These are phyloP conservation scores for Piscicola geometra DNA, from an alignment of 2,888 invertebrate species.

Conservation along the genomic window DNA sequence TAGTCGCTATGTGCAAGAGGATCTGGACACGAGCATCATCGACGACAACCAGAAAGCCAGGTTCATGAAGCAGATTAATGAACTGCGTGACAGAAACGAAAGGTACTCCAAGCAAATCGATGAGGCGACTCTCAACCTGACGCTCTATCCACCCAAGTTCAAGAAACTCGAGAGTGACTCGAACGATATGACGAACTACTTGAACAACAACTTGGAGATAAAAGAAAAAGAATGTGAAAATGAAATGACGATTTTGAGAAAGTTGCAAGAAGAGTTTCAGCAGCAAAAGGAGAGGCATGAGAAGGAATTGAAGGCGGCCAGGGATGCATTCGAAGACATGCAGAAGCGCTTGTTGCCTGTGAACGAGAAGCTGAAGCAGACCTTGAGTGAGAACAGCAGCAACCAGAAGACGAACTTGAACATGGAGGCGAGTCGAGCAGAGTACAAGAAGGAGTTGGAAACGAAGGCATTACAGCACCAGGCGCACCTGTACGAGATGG, in stretches of 20 bases:
- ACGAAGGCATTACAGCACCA: constrained; percentile 25
- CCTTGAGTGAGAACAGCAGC: not conserved
- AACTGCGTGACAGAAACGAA: constrained; percentile 23
- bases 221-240: constrained; percentile 19
- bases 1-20: not conserved
- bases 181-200: constrained; percentile 27
- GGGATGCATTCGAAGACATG: constrained; percentile 11
- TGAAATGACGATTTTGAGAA: not conserved
- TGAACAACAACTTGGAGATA: constrained; percentile 14
- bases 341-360: constrained; percentile 8
- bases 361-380: constrained; percentile 24
- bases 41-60: constrained; percentile 21
- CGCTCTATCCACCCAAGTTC: constrained; percentile 28
- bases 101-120: constrained; percentile 25
- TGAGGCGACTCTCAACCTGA: constrained; percentile 23
- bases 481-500: constrained; percentile 26
- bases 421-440: not conserved
- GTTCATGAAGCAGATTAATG: constrained; percentile 26
- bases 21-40: not conserved
- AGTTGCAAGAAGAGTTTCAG: constrained; percentile 1
- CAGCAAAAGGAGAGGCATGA: not conserved
- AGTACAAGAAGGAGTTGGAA: constrained; percentile 9
- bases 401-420: not conserved
- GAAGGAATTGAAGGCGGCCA: constrained; percentile 9
- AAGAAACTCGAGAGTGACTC: constrained; percentile 28